These are phyloP conservation scores for Molorchus minor DNA, from an alignment of 2,888 invertebrate genomes.

Conservation along the genomic window DNA sequence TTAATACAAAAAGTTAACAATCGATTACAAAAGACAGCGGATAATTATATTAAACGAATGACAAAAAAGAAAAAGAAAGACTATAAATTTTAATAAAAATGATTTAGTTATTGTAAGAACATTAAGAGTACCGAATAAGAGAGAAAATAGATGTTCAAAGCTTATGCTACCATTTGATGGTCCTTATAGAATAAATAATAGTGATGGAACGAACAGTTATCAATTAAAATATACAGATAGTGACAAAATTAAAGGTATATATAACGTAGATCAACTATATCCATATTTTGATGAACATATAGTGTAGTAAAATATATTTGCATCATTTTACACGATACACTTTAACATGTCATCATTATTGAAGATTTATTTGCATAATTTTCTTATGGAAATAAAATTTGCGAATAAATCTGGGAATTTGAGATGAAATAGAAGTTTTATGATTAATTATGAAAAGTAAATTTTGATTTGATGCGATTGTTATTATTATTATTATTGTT, in stretches of 20 bases:
- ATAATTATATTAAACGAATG: constrained; percentile 2
- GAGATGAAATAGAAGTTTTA: too few relatives aligned
- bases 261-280: neutral
- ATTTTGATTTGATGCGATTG: too few relatives aligned
- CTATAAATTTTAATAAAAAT: constrained; percentile 6
- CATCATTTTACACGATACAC: too few relatives aligned
- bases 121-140: constrained; percentile 6
- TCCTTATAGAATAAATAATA: constrained; percentile 6
- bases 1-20: constrained; percentile 4
- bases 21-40: constrained; percentile 3
- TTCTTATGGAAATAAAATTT: too few relatives aligned
- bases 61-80: neutral
- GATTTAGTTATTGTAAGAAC: constrained; percentile 18
- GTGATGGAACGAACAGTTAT: neutral
- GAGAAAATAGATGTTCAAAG: constrained; percentile 11
- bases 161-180: constrained; percentile 17
- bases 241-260: neutral
- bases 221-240: neutral
- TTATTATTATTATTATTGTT: too few relatives aligned
- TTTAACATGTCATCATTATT: too few relatives aligned
- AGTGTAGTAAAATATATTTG: too few relatives aligned
- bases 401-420: too few relatives aligned
- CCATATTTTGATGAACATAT: neutral
- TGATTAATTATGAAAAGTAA: too few relatives aligned
- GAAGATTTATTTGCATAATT: too few relatives aligned